Conservation (phyloP, 2,113 vertebrate genomes). For the Mionectes macconnelli region DNA sequence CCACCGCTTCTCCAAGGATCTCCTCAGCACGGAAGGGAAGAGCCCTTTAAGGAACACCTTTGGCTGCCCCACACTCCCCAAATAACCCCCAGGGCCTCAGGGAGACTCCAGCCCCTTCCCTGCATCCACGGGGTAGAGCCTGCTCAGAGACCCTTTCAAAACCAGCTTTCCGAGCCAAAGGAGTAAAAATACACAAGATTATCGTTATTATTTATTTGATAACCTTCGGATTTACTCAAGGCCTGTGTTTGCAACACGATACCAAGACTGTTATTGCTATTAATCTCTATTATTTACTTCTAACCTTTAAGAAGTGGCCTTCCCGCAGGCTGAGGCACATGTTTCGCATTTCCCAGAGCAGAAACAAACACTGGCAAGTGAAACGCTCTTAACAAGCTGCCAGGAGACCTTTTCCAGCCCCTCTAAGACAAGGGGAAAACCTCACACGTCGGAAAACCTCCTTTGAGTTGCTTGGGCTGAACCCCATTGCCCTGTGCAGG, state of each 20-base stretch:
- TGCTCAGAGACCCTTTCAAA: not conserved
- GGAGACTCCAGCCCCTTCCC: constrained; percentile 34
- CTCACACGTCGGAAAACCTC: not conserved
- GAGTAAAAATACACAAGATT: not conserved
- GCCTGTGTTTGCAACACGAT: not conserved
- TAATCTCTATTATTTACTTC: constrained; percentile 18
- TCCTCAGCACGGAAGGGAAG: not conserved
- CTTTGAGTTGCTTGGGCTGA: not conserved
- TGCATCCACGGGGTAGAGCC: constrained; percentile 31
- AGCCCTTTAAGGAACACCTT: not conserved
- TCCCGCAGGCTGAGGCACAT: not conserved
- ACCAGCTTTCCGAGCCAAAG: not conserved
- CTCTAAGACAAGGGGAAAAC: not conserved
- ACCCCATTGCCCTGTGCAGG: fast-evolving
- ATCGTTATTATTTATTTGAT: not conserved
- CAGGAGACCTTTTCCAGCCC: not conserved
- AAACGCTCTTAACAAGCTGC: not conserved
- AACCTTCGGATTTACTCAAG: constrained; percentile 1
- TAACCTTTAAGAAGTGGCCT: not conserved
- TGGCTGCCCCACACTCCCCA: constrained; percentile 5
- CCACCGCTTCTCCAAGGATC: not conserved
- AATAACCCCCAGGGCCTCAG: constrained; percentile 30
- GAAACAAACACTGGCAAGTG: not conserved
- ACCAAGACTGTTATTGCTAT: not conserved
- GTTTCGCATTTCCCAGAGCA: not conserved